Evolutionary conservation across 2,113 vertebrate species (phyloP).

Genomic region (Cyanoderma ruficeps): DNA sequence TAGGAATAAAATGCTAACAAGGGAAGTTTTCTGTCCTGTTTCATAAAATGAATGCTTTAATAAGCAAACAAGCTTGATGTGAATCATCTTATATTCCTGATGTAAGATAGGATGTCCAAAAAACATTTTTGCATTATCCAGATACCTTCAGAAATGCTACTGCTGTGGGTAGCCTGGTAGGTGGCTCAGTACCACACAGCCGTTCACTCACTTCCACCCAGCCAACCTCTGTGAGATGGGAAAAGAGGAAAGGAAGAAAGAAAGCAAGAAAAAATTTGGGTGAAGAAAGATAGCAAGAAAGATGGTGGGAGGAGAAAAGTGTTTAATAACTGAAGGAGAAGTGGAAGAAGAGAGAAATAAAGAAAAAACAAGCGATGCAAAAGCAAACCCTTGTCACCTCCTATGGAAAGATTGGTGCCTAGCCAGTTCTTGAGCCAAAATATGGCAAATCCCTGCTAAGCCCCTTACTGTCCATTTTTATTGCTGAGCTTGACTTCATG

Average conservation of each 20-base stretch:
- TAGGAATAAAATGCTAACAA: not conserved
- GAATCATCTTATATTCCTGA: not conserved
- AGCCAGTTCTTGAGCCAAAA: not conserved
- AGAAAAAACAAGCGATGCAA: not conserved
- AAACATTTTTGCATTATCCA: not conserved
- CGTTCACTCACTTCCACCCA: not conserved
- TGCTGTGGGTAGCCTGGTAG: not conserved
- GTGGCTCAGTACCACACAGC: not conserved
- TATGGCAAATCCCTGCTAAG: not conserved
- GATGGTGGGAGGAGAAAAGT: not conserved
- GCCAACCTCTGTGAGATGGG: not conserved
- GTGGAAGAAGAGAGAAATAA: not conserved
- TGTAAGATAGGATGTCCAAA: rapidly evolving
- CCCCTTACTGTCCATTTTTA: not conserved
- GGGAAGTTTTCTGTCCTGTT: not conserved
- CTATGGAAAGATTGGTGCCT: not conserved
- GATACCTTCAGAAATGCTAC: not conserved
- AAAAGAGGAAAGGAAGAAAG: not conserved
- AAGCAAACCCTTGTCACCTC: not conserved
- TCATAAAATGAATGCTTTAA: not conserved
- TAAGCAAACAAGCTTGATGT: not conserved
- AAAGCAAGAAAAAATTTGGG: not conserved
- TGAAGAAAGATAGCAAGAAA: not conserved
- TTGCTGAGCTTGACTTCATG: not conserved
- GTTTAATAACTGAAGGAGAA: not conserved